Percentiles rank a stretch among this genome's conserved stretches.
phyloP scores from a whole-genome alignment of 2,113 vertebrate genomes.

The Camelus dromedarius region DNA sequence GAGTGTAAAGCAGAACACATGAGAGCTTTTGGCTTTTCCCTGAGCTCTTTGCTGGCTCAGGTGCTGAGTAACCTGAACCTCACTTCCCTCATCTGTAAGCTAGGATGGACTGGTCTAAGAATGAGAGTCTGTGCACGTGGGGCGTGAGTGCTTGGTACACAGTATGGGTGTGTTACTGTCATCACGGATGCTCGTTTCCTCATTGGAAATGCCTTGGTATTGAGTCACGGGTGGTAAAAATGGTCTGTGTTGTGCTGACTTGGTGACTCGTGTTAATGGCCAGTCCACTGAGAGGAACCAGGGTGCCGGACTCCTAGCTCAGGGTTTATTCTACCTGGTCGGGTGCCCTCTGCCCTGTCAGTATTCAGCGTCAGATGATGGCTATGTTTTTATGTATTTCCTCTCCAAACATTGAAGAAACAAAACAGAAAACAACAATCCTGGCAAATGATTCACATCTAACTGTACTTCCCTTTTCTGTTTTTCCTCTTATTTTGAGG shows the following conservation, averaged over 20 bases:
- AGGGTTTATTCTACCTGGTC: not conserved
- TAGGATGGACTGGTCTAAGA: not conserved
- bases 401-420: not conserved
- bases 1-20: not conserved
- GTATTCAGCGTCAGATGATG: not conserved
- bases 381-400: not conserved
- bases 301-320: not conserved
- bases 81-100: not conserved
- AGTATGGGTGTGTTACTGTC: not conserved
- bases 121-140: not conserved
- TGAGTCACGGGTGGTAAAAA: not conserved
- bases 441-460: not conserved
- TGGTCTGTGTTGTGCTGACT: not conserved
- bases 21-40: not conserved
- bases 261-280: not conserved
- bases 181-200: not conserved
- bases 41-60: not conserved
- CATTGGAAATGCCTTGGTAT: not conserved
- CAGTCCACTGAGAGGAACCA: not conserved
- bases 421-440: not conserved
- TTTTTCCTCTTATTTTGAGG: slow-evolving; percentile 37
- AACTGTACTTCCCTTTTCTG: slow-evolving; percentile 50
- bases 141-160: not conserved
- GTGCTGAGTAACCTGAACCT: not conserved
- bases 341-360: not conserved